Conservation (phyloP, 92 coral and sea anemone species). For the Chrysogorgia sp. region DNA sequence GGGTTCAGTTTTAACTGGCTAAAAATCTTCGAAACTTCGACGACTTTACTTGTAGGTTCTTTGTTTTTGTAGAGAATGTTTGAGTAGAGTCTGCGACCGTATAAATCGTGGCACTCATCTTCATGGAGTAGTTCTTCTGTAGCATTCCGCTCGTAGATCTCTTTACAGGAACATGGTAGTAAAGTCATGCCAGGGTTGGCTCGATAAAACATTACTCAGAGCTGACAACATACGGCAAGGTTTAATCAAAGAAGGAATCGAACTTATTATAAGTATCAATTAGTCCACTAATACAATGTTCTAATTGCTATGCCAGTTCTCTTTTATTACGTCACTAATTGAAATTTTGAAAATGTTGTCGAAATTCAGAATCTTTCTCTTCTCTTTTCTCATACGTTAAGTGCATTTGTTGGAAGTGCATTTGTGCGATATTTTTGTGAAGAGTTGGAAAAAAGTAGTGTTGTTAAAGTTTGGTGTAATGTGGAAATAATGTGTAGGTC, state of each 20-base stretch:
- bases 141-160: slow-evolving; percentile 56
- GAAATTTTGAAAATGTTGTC: no score
- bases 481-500: no score
- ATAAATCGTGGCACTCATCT: slow-evolving; percentile 26
- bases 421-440: no score
- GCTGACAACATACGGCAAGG: neutral
- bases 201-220: slow-evolving; percentile 10
- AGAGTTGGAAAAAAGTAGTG: no score
- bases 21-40: slow-evolving; percentile 4
- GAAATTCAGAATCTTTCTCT: no score
- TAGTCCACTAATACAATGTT: neutral
- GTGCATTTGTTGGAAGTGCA: no score
- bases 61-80: slow-evolving; percentile 12
- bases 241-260: neutral
- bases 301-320: neutral
- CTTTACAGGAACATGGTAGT: slow-evolving; percentile 71
- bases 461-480: no score
- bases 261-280: no score
- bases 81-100: slow-evolving; percentile 1
- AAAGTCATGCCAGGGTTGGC: slow-evolving; percentile 30
- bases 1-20: slow-evolving; percentile 8
- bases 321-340: neutral
- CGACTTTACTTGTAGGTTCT: neutral
- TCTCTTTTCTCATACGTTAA: no score
- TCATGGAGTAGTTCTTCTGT: slow-evolving; percentile 55